These are phyloP conservation scores for Diadromus collaris DNA, from an alignment of 2,888 invertebrate genomes.

Conservation along the genomic window DNA sequence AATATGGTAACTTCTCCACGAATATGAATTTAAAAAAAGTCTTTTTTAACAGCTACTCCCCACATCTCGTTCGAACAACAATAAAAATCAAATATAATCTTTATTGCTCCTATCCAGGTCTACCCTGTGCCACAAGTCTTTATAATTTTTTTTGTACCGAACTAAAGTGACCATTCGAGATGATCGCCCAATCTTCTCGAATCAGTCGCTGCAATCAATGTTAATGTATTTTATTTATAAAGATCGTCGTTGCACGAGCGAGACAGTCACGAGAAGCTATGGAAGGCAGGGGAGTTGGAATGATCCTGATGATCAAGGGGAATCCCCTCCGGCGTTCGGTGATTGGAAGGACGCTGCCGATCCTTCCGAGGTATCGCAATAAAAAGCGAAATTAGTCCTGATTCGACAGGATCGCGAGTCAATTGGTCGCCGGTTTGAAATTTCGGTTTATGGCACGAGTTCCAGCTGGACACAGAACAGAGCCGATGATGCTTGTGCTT, in stretches of 20 bases:
- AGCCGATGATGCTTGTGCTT: constrained; percentile 34
- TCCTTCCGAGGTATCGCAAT: constrained; percentile 49
- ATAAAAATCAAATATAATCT: neutral
- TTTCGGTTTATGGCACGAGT: constrained; percentile 48
- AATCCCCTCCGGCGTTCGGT: constrained; percentile 44
- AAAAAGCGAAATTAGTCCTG: constrained; percentile 58
- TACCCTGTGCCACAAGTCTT: neutral
- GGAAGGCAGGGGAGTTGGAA: constrained; percentile 13
- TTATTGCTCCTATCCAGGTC: neutral
- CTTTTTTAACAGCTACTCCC: neutral
- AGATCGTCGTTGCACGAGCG: constrained; percentile 15
- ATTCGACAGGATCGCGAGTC: constrained; percentile 56
- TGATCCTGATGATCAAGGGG: constrained; percentile 14
- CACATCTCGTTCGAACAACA: neutral
- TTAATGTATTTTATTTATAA: constrained; percentile 33
- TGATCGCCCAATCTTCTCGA: constrained; percentile 16
- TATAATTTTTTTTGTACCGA: neutral
- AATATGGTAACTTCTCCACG: neutral
- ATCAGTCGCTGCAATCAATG: constrained; percentile 32
- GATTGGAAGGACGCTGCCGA: constrained; percentile 42
- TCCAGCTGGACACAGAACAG: constrained; percentile 27
- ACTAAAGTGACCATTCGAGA: neutral
- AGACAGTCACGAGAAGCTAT: neutral
- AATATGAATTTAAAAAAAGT: neutral
- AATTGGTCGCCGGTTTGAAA: constrained; percentile 47